Percentiles rank a stretch among this genome's conserved stretches.
Conservation (phyloP, 2,888 invertebrate genomes). For the Zonitis immaculata region DNA sequence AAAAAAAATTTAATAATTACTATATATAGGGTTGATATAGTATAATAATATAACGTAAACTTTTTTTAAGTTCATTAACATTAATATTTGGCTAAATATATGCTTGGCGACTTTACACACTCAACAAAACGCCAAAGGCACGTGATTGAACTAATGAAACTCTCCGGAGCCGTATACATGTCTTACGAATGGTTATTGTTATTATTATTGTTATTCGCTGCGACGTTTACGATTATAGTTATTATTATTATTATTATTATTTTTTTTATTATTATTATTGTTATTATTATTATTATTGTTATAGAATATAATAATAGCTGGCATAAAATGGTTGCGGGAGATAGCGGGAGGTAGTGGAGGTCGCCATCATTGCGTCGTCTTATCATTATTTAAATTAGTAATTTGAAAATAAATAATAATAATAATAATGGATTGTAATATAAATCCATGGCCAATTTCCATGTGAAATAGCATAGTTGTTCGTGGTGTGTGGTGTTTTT, state of each 20-base stretch:
- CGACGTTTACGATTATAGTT: constrained; percentile 42
- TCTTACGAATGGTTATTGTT: constrained; percentile 46
- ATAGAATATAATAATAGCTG: constrained; percentile 40
- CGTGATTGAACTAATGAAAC: constrained; percentile 47
- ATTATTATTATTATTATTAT: constrained; percentile 21
- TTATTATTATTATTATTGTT: constrained; percentile 29
- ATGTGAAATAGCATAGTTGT: constrained; percentile 1
- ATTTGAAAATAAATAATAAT: not conserved
- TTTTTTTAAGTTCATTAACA: constrained; percentile 28
- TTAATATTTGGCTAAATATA: constrained; percentile 28
- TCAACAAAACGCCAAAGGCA: constrained; percentile 27
- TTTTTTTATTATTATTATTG: not conserved
- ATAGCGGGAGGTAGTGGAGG: constrained; percentile 20
- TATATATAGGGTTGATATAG: too few relatives aligned
- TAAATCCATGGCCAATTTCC: not conserved
- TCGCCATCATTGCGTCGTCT: constrained; percentile 1
- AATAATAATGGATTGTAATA: not conserved
- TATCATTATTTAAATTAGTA: not conserved
- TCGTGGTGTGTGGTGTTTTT: not conserved
- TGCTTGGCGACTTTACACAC: constrained; percentile 22
- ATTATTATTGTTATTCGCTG: constrained; percentile 46
- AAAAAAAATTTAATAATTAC: too few relatives aligned
- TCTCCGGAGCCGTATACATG: constrained; percentile 42
- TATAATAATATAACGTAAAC: too few relatives aligned
- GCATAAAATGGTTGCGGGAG: constrained; percentile 25